Conservation (phyloP, 2,888 invertebrate genomes). For the Hanleya hanleyi region DNA sequence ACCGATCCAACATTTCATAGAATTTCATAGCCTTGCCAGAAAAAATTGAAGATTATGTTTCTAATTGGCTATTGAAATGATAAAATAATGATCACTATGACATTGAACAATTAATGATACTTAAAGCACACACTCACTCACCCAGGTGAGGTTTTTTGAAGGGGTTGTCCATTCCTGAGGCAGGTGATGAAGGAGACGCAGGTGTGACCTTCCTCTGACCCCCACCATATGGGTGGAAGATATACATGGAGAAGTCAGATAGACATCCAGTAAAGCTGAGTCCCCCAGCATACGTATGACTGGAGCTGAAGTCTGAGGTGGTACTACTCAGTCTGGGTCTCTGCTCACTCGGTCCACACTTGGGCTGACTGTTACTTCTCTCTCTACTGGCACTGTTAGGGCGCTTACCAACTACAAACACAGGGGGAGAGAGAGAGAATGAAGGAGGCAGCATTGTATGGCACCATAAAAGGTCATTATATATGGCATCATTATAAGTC, state of each 20-base stretch:
- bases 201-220: conserved; percentile 64
- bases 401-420: no score
- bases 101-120: no score
- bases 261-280: conserved; percentile 96
- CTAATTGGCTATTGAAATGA: no score
- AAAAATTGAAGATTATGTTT: no score
- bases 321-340: conserved; percentile 48
- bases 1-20: no score
- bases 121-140: no score
- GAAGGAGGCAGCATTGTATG: no score
- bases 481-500: no score
- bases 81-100: no score
- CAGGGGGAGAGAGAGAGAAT: no score
- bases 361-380: conserved; percentile 46
- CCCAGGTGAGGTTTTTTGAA: conserved; percentile 22
- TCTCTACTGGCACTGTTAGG: conserved; percentile 36
- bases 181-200: conserved; percentile 13
- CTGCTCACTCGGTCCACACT: conserved; percentile 8
- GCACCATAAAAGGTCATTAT: no score
- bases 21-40: no score
- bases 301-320: conserved; percentile 35
- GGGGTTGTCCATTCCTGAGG: neutral
- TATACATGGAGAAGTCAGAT: conserved; percentile 97
- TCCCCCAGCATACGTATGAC: conserved; percentile 78
- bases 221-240: conserved; percentile 98